phyloP scores from a whole-genome alignment of 2,888 invertebrate species.

The Terebella lapidaria region DNA sequence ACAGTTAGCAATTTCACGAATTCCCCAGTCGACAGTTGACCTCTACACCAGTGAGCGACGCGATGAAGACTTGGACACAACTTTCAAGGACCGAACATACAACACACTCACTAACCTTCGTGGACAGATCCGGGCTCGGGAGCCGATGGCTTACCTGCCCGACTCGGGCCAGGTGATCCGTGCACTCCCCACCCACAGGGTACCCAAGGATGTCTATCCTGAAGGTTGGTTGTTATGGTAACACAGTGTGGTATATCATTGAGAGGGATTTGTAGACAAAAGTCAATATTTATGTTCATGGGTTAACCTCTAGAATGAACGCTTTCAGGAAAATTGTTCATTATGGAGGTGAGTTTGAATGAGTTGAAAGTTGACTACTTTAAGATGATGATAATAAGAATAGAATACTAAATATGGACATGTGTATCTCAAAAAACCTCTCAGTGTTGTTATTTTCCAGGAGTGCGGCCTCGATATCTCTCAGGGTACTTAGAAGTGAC shows the following conservation, averaged over 20 bases:
- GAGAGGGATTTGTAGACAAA: too few relatives aligned
- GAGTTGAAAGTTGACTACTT: too few relatives aligned
- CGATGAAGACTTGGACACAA: not conserved
- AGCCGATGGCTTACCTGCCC: conserved; percentile 27
- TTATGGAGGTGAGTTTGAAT: too few relatives aligned
- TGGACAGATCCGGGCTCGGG: not conserved
- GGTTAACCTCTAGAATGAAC: too few relatives aligned
- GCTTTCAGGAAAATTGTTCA: too few relatives aligned
- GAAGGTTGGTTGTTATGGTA: conserved; percentile 38
- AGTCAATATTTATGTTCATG: too few relatives aligned
- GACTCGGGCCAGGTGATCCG: conserved; percentile 47
- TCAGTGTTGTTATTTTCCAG: too few relatives aligned
- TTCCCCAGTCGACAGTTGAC: not conserved
- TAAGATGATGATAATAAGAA: too few relatives aligned
- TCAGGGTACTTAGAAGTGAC: conserved; percentile 58
- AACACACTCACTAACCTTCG: not conserved
- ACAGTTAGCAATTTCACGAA: not conserved
- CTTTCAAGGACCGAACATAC: not conserved
- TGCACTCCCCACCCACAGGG: conserved; percentile 38
- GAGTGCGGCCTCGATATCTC: conserved; percentile 22
- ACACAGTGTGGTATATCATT: too few relatives aligned
- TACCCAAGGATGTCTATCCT: conserved; percentile 42
- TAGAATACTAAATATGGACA: too few relatives aligned
- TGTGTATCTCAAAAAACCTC: too few relatives aligned
- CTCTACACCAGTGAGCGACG: not conserved